A percentile compares a stretch with the other conserved stretches of the same genome.
Evolutionary conservation across 2,888 invertebrate species (phyloP).

Genomic region (Agapostemon virescens): DNA sequence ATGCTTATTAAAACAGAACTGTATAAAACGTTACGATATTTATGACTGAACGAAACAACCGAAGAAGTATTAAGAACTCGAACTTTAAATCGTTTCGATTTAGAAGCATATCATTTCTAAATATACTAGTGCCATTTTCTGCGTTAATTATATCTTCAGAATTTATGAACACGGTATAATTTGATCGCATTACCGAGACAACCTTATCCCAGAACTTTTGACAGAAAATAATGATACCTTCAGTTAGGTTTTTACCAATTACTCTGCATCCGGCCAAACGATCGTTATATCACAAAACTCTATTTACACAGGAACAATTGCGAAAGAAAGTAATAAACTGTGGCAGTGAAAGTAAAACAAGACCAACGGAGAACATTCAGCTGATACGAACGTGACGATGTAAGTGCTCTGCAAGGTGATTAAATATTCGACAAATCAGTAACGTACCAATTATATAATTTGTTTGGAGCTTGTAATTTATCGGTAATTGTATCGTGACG

Average conservation of each 20-base stretch:
- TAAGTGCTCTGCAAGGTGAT: background rate
- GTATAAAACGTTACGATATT: background rate
- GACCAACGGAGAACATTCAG: background rate
- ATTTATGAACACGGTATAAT: background rate
- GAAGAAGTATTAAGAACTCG: background rate
- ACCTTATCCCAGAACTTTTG: background rate
- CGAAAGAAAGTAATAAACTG: background rate
- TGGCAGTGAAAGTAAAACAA: background rate
- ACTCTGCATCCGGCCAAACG: background rate
- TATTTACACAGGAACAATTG: background rate
- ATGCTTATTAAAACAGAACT: background rate
- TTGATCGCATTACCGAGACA: background rate
- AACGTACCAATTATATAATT: conserved; percentile 70
- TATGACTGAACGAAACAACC: no score
- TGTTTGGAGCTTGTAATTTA: conserved; percentile 82
- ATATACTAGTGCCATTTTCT: background rate
- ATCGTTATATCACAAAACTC: background rate
- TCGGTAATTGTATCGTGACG: conserved; percentile 85
- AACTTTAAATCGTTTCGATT: background rate
- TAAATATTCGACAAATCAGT: background rate
- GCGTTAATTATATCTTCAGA: background rate
- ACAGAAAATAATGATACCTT: background rate
- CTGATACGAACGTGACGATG: background rate
- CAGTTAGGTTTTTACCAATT: background rate
- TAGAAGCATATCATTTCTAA: background rate